Conservation (phyloP, 2,797 vertebrate genomes). For the Telmatherina bonti region DNA sequence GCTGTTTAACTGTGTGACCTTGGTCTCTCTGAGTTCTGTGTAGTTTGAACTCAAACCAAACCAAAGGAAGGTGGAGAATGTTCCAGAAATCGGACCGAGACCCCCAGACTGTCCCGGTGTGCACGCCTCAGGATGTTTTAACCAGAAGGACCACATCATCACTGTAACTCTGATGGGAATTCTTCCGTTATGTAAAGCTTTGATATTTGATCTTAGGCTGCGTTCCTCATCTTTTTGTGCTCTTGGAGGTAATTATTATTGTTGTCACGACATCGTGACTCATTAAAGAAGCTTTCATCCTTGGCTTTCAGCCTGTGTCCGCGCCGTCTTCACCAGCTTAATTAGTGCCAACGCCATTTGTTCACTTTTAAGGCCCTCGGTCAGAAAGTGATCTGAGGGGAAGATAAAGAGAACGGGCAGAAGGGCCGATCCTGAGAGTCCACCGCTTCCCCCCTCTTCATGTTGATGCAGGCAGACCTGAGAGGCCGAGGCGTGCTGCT, state of each 20-base stretch:
- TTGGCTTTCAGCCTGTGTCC: conserved; percentile 41
- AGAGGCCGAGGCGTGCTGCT: conserved; percentile 23
- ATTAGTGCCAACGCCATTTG: conserved; percentile 63
- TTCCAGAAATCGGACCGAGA: too few relatives aligned
- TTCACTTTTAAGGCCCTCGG: conserved; percentile 43
- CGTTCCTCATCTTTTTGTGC: conserved; percentile 58
- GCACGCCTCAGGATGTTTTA: too few relatives aligned
- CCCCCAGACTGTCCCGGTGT: too few relatives aligned
- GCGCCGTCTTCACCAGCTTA: conserved; percentile 50
- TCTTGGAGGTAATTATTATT: conserved; percentile 72
- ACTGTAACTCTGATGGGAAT: too few relatives aligned
- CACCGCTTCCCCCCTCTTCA: background rate
- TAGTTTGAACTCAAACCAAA: too few relatives aligned
- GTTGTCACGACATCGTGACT: conserved; percentile 71
- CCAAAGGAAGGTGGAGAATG: too few relatives aligned
- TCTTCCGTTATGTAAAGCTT: conserved; percentile 32
- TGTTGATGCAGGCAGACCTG: conserved; percentile 25
- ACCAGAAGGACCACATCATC: too few relatives aligned
- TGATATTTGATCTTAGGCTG: conserved; percentile 31
- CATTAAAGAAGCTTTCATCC: conserved; percentile 73
- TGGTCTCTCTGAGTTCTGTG: too few relatives aligned
- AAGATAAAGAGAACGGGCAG: conserved; percentile 43
- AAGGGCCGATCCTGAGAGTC: conserved; percentile 30
- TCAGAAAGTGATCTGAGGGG: conserved; percentile 52
- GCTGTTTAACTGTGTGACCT: too few relatives aligned